Conservation (phyloP, 2,113 vertebrate species). For the Lucifuga dentata region DNA sequence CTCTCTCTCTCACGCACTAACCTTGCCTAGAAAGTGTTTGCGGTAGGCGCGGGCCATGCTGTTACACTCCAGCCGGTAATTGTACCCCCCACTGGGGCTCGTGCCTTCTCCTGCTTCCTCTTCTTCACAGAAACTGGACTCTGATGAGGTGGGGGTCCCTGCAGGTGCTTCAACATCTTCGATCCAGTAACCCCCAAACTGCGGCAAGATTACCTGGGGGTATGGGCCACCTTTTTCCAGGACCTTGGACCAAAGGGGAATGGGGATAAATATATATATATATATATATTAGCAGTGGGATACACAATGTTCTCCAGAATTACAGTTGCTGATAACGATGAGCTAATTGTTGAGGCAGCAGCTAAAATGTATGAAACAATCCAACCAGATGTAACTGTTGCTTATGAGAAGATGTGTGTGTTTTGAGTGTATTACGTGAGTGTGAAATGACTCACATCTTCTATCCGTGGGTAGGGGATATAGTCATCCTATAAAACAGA, state of each 20-base stretch:
- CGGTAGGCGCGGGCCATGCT: conserved; percentile 91
- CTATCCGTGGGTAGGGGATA: conserved; percentile 97
- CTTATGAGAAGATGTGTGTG: conserved; percentile 1
- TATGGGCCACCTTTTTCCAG: conserved; percentile 92
- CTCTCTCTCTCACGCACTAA: conserved; percentile 71
- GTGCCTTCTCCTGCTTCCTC: conserved; percentile 85
- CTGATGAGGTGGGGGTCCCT: conserved; percentile 82
- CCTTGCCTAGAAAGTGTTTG: conserved; percentile 97
- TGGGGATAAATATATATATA: too few species aligned
- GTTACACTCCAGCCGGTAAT: conserved; percentile 91
- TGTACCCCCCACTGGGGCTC: conserved; percentile 81
- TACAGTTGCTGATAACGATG: too few species aligned
- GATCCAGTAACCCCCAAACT: conserved; percentile 99
- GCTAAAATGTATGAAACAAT: conserved; percentile 1
- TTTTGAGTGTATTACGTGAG: neutral
- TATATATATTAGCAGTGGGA: neutral
- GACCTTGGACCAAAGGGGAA: conserved; percentile 79
- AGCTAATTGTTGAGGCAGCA: too few species aligned
- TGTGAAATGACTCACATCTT: conserved; percentile 86
- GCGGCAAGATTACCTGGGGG: conserved; percentile 95
- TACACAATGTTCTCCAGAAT: neutral
- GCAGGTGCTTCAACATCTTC: conserved; percentile 91
- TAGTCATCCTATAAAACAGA: conserved; percentile 91
- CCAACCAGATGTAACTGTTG: neutral
- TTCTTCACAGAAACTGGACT: conserved; percentile 88